A percentile compares a stretch with the other conserved stretches of the same genome.
phyloP scores from a whole-genome alignment of 2,797 vertebrate genomes.

The Hipposideros larvatus region DNA sequence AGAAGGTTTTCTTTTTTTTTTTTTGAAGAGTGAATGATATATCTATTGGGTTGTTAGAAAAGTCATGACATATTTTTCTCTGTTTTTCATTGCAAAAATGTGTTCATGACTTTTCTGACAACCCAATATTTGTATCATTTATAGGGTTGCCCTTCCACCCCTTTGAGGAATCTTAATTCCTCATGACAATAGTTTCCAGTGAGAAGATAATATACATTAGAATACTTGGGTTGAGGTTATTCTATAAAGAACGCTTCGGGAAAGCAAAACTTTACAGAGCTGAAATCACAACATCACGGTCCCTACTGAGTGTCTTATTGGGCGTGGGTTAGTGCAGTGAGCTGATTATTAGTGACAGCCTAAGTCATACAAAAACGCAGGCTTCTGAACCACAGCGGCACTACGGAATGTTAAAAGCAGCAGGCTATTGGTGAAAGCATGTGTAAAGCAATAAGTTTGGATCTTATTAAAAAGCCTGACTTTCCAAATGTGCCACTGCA shows the following conservation, averaged over 20 bases:
- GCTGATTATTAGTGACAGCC: neutral
- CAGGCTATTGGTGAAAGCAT: neutral
- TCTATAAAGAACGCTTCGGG: neutral
- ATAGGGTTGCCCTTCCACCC: neutral
- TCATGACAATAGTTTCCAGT: neutral
- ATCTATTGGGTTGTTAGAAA: neutral
- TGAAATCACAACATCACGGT: neutral
- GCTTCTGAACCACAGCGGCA: neutral
- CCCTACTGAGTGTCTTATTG: neutral
- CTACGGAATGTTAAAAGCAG: neutral
- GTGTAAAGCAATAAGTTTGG: neutral
- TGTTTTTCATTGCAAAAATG: too few species aligned
- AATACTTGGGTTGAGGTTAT: neutral
- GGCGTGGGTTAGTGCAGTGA: neutral
- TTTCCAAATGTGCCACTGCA: neutral
- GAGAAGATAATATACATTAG: neutral
- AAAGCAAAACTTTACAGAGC: neutral
- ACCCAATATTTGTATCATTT: neutral
- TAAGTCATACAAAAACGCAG: neutral
- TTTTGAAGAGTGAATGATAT: neutral
- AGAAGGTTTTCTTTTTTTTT: neutral
- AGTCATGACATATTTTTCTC: too few species aligned
- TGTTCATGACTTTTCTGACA: too few species aligned
- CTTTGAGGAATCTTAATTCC: neutral
- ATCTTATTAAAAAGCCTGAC: neutral